These are phyloP conservation scores for Hippocampus zosterae DNA, from an alignment of 2,113 vertebrate species.

Conservation along the genomic window DNA sequence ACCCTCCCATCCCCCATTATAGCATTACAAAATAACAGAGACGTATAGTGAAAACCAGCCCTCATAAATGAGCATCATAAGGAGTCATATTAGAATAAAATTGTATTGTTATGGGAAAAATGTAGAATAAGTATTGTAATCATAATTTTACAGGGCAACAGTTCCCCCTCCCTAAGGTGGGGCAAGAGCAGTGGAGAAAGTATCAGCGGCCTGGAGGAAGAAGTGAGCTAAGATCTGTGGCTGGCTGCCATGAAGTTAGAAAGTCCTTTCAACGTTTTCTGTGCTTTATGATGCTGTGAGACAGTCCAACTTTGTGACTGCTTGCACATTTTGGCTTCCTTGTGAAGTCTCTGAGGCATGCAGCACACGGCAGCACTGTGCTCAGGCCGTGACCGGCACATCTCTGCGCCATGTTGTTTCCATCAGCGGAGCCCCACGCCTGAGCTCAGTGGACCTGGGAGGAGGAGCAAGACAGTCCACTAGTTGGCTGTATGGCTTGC, in stretches of 20 bases:
- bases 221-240: background rate
- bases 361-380: conserved; percentile 14
- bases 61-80: too few relatives aligned
- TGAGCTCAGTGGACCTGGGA: conserved; percentile 35
- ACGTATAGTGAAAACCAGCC: too few relatives aligned
- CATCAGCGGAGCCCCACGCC: conserved; percentile 31
- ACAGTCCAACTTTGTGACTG: conserved; percentile 29
- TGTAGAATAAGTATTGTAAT: background rate
- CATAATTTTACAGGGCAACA: background rate
- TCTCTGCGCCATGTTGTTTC: conserved; percentile 47
- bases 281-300: conserved; percentile 17
- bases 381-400: conserved; percentile 25
- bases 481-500: conserved; percentile 31
- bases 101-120: background rate
- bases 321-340: conserved; percentile 33
- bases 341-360: conserved; percentile 16
- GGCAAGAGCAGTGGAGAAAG: background rate
- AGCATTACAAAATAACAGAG: too few relatives aligned
- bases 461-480: background rate
- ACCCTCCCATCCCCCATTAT: too few relatives aligned
- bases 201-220: background rate
- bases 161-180: background rate
- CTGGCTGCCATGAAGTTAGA: conserved; percentile 2
- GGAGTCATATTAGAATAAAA: too few relatives aligned
- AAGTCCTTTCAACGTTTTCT: conserved; percentile 32